A percentile compares a stretch with the other conserved stretches of the same genome.
Conservation (phyloP, 2,113 vertebrate species). For the Clarias gariepinus region DNA sequence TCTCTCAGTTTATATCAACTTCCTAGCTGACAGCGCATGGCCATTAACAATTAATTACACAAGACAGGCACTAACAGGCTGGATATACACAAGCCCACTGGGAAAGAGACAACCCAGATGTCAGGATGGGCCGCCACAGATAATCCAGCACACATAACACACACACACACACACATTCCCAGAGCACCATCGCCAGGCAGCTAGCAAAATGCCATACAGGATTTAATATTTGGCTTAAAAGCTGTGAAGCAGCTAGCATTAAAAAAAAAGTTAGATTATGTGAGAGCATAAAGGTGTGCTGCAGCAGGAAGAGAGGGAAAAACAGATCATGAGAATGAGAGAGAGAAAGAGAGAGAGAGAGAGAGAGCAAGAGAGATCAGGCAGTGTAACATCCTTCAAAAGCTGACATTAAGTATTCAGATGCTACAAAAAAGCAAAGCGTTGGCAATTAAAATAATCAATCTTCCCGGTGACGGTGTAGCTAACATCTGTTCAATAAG, state of each 20-base stretch:
- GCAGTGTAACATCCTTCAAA: slow-evolving; percentile 84
- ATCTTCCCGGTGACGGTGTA: slow-evolving; percentile 87
- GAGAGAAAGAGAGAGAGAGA: slow-evolving; percentile 34
- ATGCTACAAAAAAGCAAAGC: slow-evolving; percentile 92
- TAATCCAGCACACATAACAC: slow-evolving; percentile 50
- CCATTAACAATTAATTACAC: slow-evolving; percentile 58
- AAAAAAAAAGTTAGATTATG: slow-evolving; percentile 30
- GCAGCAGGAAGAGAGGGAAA: slow-evolving; percentile 12
- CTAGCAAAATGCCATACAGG: slow-evolving; percentile 43
- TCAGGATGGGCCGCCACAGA: slow-evolving; percentile 54
- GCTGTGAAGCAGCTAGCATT: slow-evolving; percentile 21
- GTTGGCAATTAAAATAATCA: slow-evolving; percentile 98
- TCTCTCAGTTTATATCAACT: slow-evolving; percentile 57
- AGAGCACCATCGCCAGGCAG: slow-evolving; percentile 55
- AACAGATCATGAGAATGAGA: neutral
- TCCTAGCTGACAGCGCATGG: slow-evolving; percentile 50
- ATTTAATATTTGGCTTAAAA: slow-evolving; percentile 46
- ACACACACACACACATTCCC: slow-evolving; percentile 17
- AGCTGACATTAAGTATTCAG: slow-evolving; percentile 95
- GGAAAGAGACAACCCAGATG: slow-evolving; percentile 63
- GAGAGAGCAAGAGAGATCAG: slow-evolving; percentile 55
- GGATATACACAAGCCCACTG: slow-evolving; percentile 65
- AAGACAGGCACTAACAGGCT: slow-evolving; percentile 66
- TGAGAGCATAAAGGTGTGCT: slow-evolving; percentile 31
- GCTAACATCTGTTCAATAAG: slow-evolving; percentile 95